These are phyloP conservation scores for Nannoperca australis DNA, from an alignment of 2,797 vertebrate species.

Conservation along the genomic window DNA sequence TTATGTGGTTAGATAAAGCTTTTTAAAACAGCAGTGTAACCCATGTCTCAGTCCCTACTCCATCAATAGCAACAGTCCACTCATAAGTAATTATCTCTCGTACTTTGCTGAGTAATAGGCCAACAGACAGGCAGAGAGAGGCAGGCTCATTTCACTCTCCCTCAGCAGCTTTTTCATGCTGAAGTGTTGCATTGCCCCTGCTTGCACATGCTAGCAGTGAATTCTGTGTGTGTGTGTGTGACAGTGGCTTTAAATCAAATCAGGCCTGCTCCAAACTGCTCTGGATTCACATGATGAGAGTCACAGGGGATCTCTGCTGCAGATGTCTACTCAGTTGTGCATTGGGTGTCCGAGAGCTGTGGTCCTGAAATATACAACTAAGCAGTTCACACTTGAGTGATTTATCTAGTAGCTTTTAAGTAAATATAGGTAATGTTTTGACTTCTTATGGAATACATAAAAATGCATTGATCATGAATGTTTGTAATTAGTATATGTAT, in stretches of 20 bases:
- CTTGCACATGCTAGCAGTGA: constrained; percentile 65
- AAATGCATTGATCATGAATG: constrained; percentile 8
- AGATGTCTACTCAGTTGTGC: constrained; percentile 62
- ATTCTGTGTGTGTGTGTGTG: constrained; percentile 44
- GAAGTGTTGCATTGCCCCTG: constrained; percentile 59
- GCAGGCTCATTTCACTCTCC: constrained; percentile 54
- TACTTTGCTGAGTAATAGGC: constrained; percentile 59
- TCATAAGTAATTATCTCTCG: constrained; percentile 64
- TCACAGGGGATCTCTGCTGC: constrained; percentile 59
- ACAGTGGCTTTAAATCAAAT: constrained; percentile 79
- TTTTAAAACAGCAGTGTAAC: constrained; percentile 43
- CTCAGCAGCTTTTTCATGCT: constrained; percentile 79
- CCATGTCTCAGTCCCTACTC: constrained; percentile 20
- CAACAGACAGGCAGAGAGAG: constrained; percentile 43
- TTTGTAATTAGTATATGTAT: neutral
- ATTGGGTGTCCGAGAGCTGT: constrained; percentile 18
- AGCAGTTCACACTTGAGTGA: constrained; percentile 11
- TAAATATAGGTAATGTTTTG: neutral
- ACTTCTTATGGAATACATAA: neutral
- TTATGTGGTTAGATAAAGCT: constrained; percentile 44
- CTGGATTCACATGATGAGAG: constrained; percentile 65
- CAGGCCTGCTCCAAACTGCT: constrained; percentile 56
- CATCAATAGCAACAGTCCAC: constrained; percentile 58
- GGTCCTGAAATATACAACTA: constrained; percentile 35
- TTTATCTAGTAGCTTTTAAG: neutral